Evolutionary conservation across 2,797 vertebrate genomes (phyloP).

Genomic region (Sphaeramia orbicularis): DNA sequence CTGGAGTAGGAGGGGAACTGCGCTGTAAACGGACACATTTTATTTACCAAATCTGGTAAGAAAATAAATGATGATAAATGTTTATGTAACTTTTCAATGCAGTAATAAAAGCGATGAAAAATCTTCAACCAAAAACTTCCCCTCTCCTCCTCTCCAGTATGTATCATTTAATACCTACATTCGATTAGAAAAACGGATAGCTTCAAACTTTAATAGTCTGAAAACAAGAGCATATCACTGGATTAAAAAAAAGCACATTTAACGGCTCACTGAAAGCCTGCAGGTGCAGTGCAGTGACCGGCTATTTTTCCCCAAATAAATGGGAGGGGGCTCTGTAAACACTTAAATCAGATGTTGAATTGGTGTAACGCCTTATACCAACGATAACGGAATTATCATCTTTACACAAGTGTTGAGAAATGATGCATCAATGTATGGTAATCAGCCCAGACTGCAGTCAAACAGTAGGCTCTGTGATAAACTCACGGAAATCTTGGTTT

Average conservation of each 20-base stretch:
- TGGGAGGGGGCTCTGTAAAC: constrained; percentile 38
- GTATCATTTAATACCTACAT: constrained; percentile 42
- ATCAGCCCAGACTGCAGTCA: constrained; percentile 37
- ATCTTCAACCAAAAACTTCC: not conserved
- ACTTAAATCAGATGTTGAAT: constrained; percentile 35
- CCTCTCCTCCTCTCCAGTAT: constrained; percentile 24
- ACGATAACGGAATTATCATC: constrained; percentile 10
- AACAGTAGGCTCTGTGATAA: constrained; percentile 58
- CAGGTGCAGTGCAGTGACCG: constrained; percentile 49
- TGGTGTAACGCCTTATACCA: no score
- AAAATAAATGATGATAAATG: constrained; percentile 32
- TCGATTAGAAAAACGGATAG: constrained; percentile 30
- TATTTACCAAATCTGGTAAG: constrained; percentile 33
- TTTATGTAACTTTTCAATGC: constrained; percentile 9
- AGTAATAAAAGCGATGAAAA: constrained; percentile 8
- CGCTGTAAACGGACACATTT: constrained; percentile 12
- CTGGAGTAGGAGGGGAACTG: constrained; percentile 18
- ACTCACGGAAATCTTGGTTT: constrained; percentile 35
- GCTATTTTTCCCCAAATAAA: constrained; percentile 30
- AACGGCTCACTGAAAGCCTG: constrained; percentile 57
- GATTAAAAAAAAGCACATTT: constrained; percentile 46
- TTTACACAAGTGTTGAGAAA: constrained; percentile 25
- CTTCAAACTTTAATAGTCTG: constrained; percentile 40
- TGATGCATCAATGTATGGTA: constrained; percentile 18
- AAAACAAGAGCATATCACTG: constrained; percentile 61